Evolutionary conservation across 2,113 vertebrate species (phyloP).

Genomic region (Lagopus muta): DNA sequence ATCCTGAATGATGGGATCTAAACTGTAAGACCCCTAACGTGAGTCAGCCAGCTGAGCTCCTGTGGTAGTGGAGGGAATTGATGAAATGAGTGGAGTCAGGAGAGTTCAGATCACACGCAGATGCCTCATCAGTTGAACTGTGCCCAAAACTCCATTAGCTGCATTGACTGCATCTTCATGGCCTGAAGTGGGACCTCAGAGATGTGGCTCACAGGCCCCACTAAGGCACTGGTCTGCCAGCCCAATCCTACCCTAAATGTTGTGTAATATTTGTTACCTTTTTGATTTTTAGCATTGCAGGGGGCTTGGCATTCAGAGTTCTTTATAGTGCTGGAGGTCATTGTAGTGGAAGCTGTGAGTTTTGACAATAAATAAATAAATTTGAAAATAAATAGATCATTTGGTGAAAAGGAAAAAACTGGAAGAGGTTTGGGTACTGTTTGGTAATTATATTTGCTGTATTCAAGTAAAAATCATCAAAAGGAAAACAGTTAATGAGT

Average conservation of each 20-base stretch:
- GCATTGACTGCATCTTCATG: not conserved
- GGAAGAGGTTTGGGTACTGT: not conserved
- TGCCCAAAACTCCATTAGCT: not conserved
- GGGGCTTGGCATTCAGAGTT: not conserved
- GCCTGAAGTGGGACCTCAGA: not conserved
- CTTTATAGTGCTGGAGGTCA: not conserved
- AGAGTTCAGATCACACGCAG: not conserved
- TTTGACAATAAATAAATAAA: not conserved
- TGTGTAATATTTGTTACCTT: not conserved
- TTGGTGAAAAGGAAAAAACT: not conserved
- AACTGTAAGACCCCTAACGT: accelerated
- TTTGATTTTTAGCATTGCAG: not conserved
- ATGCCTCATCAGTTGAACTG: not conserved
- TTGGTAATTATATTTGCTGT: not conserved
- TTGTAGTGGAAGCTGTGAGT: not conserved
- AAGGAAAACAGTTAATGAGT: not conserved
- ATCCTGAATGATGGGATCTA: not conserved
- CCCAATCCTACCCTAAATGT: not conserved
- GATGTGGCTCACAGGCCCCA: not conserved
- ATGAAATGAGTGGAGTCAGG: not conserved
- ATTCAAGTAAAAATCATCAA: not conserved
- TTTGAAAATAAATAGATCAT: not conserved
- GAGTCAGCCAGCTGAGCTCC: not conserved
- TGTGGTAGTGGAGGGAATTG: accelerated
- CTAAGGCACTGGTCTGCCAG: not conserved